Conservation (phyloP, 2,797 vertebrate genomes). For the Paedocypris micromegethes region DNA sequence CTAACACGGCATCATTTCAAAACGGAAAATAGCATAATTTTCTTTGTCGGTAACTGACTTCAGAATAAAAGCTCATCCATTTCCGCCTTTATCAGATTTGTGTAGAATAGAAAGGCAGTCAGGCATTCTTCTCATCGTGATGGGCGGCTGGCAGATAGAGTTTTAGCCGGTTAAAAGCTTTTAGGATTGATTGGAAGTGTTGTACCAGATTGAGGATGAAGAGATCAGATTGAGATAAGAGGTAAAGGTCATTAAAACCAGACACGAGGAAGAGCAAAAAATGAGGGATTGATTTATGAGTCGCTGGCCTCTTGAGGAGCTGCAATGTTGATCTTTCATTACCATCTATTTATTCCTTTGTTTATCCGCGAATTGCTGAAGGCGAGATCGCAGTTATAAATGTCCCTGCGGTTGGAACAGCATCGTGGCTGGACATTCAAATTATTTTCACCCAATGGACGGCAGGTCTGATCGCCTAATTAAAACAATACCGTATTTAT, state of each 20-base stretch:
- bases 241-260: slow-evolving; percentile 44
- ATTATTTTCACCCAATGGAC: slow-evolving; percentile 5
- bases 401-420: slow-evolving; percentile 36
- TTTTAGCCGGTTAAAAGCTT: slow-evolving; percentile 45
- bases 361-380: slow-evolving; percentile 24
- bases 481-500: too few species aligned
- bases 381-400: slow-evolving; percentile 26
- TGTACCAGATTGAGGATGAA: slow-evolving; percentile 41
- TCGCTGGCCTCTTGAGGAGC: slow-evolving; percentile 30
- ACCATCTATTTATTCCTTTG: slow-evolving; percentile 43
- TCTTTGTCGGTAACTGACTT: not conserved
- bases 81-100: slow-evolving; percentile 33
- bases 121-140: slow-evolving; percentile 44
- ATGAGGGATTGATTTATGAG: slow-evolving; percentile 46
- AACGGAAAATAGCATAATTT: too few species aligned
- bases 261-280: slow-evolving; percentile 35
- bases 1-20: too few species aligned
- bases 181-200: slow-evolving; percentile 47
- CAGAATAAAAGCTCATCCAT: slow-evolving; percentile 32
- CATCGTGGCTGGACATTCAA: slow-evolving; percentile 15
- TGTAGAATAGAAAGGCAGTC: slow-evolving; percentile 38
- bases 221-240: slow-evolving; percentile 50
- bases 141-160: slow-evolving; percentile 41
- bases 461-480: not conserved
- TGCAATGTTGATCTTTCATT: slow-evolving; percentile 50